A percentile compares a stretch with the other conserved stretches of the same genome.
Evolutionary conservation across 2,797 vertebrate genomes (phyloP).

Genomic region (Coendou prehensilis): DNA sequence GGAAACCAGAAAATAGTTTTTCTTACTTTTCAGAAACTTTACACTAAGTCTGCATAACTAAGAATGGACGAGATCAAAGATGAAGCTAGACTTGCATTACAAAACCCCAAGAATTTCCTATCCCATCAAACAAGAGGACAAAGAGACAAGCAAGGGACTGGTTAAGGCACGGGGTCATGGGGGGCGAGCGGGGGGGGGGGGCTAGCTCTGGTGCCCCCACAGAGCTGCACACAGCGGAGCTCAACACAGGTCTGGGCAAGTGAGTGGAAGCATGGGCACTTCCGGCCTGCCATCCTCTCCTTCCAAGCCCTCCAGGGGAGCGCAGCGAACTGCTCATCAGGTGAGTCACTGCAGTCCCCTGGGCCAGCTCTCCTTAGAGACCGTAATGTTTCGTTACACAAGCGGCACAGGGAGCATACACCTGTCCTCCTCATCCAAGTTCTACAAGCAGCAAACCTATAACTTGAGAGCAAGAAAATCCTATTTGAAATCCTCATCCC

Average conservation of each 20-base stretch:
- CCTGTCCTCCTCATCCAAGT: background rate
- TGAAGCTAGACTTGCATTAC: background rate
- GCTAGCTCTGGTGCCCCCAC: background rate
- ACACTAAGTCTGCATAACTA: background rate
- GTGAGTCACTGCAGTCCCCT: no score
- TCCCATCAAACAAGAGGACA: background rate
- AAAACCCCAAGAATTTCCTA: background rate
- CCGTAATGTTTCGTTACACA: background rate
- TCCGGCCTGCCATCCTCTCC: background rate
- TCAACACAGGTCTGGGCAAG: background rate
- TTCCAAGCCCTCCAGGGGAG: background rate
- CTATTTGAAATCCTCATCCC: background rate
- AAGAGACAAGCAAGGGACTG: background rate
- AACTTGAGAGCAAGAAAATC: background rate
- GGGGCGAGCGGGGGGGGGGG: no score
- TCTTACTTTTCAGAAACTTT: background rate
- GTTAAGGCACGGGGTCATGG: background rate
- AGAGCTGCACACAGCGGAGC: no score
- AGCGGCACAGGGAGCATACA: background rate
- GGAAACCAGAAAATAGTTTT: background rate
- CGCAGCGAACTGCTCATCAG: no score
- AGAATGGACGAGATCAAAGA: background rate
- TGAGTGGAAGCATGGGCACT: background rate
- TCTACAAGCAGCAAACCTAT: background rate
- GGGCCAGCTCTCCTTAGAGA: background rate